Evolutionary conservation across 2,888 invertebrate genomes (phyloP).

Genomic region (Morinoia aosen): DNA sequence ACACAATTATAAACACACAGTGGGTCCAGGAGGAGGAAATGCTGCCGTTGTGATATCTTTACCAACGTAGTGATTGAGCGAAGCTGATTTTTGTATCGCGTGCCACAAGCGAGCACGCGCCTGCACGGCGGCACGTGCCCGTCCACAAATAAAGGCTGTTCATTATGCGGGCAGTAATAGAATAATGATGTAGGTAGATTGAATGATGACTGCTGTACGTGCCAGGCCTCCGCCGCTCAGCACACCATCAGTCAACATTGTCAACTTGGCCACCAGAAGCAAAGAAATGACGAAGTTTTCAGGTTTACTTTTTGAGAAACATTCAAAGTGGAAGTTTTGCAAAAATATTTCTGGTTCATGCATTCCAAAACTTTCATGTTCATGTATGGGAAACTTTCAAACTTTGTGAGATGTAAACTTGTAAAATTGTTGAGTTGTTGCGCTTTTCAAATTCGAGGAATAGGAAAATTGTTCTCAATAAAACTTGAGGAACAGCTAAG

Average conservation of each 20-base stretch:
- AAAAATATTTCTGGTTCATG: no score
- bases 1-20: neutral
- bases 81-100: neutral
- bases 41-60: neutral
- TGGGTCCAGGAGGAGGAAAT: neutral
- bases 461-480: neutral
- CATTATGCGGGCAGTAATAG: neutral
- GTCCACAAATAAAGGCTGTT: neutral
- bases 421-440: no score
- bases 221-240: neutral
- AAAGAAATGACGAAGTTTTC: neutral
- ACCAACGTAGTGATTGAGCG: neutral
- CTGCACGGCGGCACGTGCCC: neutral
- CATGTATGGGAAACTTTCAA: neutral
- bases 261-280: neutral
- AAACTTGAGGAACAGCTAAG: no score
- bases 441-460: neutral
- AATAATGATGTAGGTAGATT: constrained; percentile 4
- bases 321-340: no score
- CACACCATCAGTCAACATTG: neutral
- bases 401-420: neutral
- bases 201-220: neutral
- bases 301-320: no score
- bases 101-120: neutral
- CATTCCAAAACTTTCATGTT: no score